Conservation (phyloP, 2,113 vertebrate species). For the Tonatia bakeri region DNA sequence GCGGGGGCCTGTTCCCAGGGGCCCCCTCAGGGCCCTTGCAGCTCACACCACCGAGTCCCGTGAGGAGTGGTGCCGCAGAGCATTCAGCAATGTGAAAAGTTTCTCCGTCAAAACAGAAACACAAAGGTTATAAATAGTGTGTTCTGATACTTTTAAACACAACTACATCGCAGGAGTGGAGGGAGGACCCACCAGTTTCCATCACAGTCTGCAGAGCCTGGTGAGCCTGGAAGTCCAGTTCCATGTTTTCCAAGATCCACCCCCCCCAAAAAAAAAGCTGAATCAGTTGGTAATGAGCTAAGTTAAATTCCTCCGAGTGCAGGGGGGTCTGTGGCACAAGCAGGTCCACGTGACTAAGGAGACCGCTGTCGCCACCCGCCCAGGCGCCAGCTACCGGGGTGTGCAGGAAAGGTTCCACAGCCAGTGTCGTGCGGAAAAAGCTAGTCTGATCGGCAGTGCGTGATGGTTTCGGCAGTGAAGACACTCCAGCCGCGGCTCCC, state of each 20-base stretch:
- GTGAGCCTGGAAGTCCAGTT: background rate
- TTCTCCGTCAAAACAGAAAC: background rate
- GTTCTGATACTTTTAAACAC: background rate
- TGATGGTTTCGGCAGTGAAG: background rate
- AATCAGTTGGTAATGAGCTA: background rate
- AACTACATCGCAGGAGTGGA: background rate
- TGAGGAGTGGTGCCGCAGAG: background rate
- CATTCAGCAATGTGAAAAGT: background rate
- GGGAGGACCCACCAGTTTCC: background rate
- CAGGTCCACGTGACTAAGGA: background rate
- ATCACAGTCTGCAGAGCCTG: background rate
- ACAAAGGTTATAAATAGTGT: background rate
- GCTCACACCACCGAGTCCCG: background rate
- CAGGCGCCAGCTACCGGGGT: background rate
- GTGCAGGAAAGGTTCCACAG: background rate
- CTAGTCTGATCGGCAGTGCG: background rate
- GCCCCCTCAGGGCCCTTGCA: background rate
- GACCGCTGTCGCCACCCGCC: background rate
- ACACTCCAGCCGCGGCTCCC: background rate
- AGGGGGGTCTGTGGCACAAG: background rate
- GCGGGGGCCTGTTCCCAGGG: no score
- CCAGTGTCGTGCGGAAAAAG: background rate
- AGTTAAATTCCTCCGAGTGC: background rate
- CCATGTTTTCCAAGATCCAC: background rate
- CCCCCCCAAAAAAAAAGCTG: background rate